phyloP scores from a whole-genome alignment of 1,140 invertebrate genomes.

The Pseudomyrmex sp. region DNA sequence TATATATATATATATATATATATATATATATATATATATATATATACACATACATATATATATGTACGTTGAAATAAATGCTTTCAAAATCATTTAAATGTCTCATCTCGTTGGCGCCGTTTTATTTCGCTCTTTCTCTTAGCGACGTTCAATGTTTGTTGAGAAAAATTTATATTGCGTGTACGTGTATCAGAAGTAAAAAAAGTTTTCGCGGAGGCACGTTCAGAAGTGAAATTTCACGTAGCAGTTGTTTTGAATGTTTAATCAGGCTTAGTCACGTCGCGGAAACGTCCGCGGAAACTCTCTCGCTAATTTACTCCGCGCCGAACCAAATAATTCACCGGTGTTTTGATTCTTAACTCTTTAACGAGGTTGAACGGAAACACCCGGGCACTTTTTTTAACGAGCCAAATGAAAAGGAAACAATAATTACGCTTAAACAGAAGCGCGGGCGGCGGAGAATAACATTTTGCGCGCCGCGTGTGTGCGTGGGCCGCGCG shows the following conservation, averaged over 20 bases:
- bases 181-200: neutral
- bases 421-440: slow-evolving; percentile 30
- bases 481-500: neutral
- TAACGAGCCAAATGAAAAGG: slow-evolving; percentile 22
- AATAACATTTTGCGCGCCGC: slow-evolving; percentile 31
- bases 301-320: no score
- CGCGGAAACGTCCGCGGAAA: neutral
- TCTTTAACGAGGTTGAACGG: neutral
- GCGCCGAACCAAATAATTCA: neutral
- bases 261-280: neutral
- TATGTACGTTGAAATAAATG: slow-evolving; percentile 12
- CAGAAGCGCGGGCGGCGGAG: neutral
- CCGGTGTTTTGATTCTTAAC: neutral
- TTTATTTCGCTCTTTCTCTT: neutral
- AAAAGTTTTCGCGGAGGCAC: neutral
- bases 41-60: no score
- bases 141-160: neutral
- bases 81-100: slow-evolving; percentile 16
- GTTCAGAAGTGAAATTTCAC: neutral
- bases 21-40: no score
- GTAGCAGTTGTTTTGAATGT: neutral
- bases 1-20: no score
- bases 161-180: neutral
- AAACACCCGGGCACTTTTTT: neutral
- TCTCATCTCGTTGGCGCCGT: slow-evolving; percentile 4